These are phyloP conservation scores for Helicoverpa assulta DNA, from an alignment of 2,888 invertebrate genomes.

Conservation along the genomic window DNA sequence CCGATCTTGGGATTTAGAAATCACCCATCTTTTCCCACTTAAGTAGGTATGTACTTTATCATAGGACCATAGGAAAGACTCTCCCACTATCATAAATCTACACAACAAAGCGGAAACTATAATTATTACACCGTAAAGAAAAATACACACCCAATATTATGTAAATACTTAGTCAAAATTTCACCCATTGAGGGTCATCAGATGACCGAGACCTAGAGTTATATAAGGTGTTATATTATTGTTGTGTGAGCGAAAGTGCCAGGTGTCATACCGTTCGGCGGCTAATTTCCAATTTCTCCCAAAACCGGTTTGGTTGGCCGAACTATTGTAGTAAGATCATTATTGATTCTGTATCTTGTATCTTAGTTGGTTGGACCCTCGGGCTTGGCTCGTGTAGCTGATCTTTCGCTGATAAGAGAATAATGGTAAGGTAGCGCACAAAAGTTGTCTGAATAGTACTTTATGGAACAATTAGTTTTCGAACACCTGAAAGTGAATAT, in stretches of 20 bases:
- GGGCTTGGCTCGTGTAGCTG: slow-evolving; percentile 37
- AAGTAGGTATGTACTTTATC: too few relatives aligned
- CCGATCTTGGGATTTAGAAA: too few relatives aligned
- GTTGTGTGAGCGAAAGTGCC: slow-evolving; percentile 80
- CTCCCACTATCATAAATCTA: slow-evolving; percentile 28
- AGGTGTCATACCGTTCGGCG: slow-evolving; percentile 71
- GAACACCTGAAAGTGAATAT: background rate
- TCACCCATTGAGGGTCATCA: slow-evolving; percentile 71
- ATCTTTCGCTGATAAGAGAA: slow-evolving; percentile 26
- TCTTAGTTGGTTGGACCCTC: slow-evolving; percentile 23
- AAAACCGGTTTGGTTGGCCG: slow-evolving; percentile 73
- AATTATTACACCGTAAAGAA: slow-evolving; percentile 32
- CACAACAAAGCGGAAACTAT: slow-evolving; percentile 19
- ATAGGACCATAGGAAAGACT: slow-evolving; percentile 15
- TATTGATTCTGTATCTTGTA: slow-evolving; percentile 46
- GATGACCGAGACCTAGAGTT: slow-evolving; percentile 84
- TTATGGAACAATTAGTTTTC: background rate
- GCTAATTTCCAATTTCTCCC: slow-evolving; percentile 81
- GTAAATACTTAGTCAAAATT: slow-evolving; percentile 61
- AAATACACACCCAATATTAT: slow-evolving; percentile 61
- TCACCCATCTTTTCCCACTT: too few relatives aligned
- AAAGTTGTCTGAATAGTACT: background rate
- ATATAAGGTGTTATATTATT: slow-evolving; percentile 67
- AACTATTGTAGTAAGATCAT: slow-evolving; percentile 42
- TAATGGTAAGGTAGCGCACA: slow-evolving; percentile 14